Conservation (phyloP, 1,140 invertebrate genomes). For the Caligus rogercresseyi region DNA sequence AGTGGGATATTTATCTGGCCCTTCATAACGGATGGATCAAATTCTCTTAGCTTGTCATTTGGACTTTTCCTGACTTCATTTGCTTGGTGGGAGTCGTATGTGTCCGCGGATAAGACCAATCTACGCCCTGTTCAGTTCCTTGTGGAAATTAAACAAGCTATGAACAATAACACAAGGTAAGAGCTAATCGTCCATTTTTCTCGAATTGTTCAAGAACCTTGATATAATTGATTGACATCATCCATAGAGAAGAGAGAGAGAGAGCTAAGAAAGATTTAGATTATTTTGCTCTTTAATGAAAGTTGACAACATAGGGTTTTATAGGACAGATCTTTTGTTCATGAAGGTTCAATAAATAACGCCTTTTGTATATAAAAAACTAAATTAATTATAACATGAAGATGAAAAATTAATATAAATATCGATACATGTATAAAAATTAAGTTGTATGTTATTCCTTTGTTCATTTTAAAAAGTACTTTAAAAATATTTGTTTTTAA, state of each 20-base stretch:
- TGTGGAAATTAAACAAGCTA: not conserved
- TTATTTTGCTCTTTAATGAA: too few species aligned
- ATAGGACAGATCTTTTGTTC: not conserved
- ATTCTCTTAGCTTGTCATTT: slow-evolving; percentile 31
- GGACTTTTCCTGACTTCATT: slow-evolving; percentile 33
- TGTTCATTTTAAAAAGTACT: too few species aligned
- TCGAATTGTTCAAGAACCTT: not conserved
- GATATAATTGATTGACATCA: not conserved
- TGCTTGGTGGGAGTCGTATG: slow-evolving; percentile 38
- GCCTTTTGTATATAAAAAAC: too few species aligned
- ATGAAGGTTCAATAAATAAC: too few species aligned
- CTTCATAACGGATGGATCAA: not conserved
- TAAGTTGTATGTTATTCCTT: too few species aligned
- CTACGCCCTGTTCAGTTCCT: not conserved
- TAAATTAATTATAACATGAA: too few species aligned
- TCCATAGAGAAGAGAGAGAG: not conserved
- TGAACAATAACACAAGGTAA: not conserved
- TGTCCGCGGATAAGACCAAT: slow-evolving; percentile 23
- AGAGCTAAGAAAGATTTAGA: too few species aligned
- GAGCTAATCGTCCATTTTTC: not conserved
- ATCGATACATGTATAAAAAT: too few species aligned
- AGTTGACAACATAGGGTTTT: not conserved
- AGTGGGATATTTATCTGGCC: slow-evolving; percentile 7
- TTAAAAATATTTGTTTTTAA: too few species aligned
- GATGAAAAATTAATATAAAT: too few species aligned